phyloP scores from a whole-genome alignment of 2,888 invertebrate species.

The Hemaris fuciformis region DNA sequence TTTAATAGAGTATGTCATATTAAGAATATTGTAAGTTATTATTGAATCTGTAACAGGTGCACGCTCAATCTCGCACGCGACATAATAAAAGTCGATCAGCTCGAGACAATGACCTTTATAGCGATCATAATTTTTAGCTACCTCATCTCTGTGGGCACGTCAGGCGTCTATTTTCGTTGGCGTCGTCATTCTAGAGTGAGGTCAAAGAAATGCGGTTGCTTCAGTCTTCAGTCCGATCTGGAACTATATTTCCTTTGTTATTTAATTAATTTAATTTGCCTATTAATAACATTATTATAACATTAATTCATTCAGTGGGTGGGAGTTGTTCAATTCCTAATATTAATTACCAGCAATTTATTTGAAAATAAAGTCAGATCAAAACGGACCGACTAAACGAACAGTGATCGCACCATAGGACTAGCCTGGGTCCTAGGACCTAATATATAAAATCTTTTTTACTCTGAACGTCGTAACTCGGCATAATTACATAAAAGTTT shows the following conservation, averaged over 20 bases:
- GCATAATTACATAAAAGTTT: no score
- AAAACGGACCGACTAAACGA: no score
- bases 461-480: no score
- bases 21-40: background rate
- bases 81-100: constrained; percentile 37
- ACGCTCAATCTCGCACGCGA: constrained; percentile 14
- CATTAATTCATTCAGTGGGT: background rate
- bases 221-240: constrained; percentile 21
- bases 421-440: no score
- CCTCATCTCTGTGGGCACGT: constrained; percentile 43
- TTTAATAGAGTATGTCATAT: no score
- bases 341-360: no score
- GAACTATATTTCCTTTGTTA: background rate
- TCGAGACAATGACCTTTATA: constrained; percentile 60
- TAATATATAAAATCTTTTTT: no score
- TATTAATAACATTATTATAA: background rate
- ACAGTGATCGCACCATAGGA: no score
- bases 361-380: no score
- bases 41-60: background rate
- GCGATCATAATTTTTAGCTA: constrained; percentile 52
- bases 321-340: no score
- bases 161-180: constrained; percentile 51
- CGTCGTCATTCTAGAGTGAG: constrained; percentile 49
- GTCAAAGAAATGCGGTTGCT: constrained; percentile 57
- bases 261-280: background rate